Evolutionary conservation across 2,797 vertebrate genomes (phyloP).

Genomic region (Bucorvus abyssinicus): DNA sequence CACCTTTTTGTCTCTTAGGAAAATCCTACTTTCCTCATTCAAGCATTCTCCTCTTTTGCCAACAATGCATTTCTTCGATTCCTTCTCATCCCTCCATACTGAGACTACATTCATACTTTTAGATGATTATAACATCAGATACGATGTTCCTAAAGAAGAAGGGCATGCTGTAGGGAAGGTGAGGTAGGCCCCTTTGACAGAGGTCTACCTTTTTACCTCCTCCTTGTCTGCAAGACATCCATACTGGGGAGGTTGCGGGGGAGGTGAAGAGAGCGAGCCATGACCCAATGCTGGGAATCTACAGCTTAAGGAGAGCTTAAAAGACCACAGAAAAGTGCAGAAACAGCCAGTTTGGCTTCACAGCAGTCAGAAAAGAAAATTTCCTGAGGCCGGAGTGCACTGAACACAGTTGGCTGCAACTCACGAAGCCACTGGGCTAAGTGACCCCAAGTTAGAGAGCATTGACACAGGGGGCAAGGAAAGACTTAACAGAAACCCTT

Average conservation of each 20-base stretch:
- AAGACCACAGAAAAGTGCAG: not conserved
- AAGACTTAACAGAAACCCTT: not conserved
- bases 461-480: not conserved
- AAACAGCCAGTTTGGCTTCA: not conserved
- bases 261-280: not conserved
- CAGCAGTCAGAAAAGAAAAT: not conserved
- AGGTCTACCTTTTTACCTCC: not conserved
- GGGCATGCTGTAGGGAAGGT: not conserved
- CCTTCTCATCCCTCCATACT: not conserved
- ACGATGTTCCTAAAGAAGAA: not conserved
- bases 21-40: not conserved
- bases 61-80: not conserved
- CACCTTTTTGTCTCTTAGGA: not conserved
- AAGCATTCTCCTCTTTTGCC: not conserved
- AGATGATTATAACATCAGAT: not conserved
- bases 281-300: not conserved
- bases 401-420: not conserved
- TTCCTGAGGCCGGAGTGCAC: not conserved
- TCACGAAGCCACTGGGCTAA: not conserved
- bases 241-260: not conserved
- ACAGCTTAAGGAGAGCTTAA: not conserved
- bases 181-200: not conserved
- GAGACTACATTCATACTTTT: not conserved
- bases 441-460: not conserved
- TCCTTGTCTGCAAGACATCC: not conserved